Conservation (phyloP, 2,888 invertebrate species). For the Chrysodeixis includens region DNA sequence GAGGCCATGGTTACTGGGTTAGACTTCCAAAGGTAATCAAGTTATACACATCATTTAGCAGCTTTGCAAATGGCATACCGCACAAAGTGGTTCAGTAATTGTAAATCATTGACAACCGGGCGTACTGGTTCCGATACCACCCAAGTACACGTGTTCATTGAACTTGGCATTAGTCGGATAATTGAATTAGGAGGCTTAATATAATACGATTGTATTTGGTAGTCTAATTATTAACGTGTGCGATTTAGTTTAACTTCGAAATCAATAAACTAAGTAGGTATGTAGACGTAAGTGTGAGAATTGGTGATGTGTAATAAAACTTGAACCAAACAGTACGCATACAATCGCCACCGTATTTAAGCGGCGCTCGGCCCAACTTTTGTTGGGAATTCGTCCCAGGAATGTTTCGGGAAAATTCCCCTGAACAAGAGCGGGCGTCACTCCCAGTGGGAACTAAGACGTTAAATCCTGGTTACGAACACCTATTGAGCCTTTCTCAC, state of each 20-base stretch:
- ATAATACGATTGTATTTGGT: conserved; percentile 54
- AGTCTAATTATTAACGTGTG: conserved; percentile 33
- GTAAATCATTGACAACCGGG: conserved; percentile 21
- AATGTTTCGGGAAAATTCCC: conserved; percentile 82
- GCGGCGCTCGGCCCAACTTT: conserved; percentile 73
- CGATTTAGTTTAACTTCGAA: conserved; percentile 15
- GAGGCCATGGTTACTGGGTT: conserved; percentile 66
- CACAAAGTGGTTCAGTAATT: conserved; percentile 26
- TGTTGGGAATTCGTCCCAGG: conserved; percentile 79
- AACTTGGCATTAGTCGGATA: conserved; percentile 52
- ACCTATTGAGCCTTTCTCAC: conserved; percentile 78
- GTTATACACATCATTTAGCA: conserved; percentile 51
- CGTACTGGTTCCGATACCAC: conserved; percentile 40
- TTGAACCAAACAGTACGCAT: conserved; percentile 48
- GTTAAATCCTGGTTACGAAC: conserved; percentile 82
- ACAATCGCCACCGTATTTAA: conserved; percentile 66
- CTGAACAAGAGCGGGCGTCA: conserved; percentile 72
- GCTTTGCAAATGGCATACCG: conserved; percentile 43
- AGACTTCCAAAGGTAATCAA: conserved; percentile 68
- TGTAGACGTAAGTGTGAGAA: conserved; percentile 23
- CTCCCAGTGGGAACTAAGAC: conserved; percentile 78
- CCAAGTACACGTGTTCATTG: conserved; percentile 50
- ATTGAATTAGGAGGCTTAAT: conserved; percentile 56
- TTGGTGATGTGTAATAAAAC: conserved; percentile 31
- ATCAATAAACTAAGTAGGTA: conserved; percentile 14